phyloP scores from a whole-genome alignment of 2,888 invertebrate genomes.

The Boloria selene region DNA sequence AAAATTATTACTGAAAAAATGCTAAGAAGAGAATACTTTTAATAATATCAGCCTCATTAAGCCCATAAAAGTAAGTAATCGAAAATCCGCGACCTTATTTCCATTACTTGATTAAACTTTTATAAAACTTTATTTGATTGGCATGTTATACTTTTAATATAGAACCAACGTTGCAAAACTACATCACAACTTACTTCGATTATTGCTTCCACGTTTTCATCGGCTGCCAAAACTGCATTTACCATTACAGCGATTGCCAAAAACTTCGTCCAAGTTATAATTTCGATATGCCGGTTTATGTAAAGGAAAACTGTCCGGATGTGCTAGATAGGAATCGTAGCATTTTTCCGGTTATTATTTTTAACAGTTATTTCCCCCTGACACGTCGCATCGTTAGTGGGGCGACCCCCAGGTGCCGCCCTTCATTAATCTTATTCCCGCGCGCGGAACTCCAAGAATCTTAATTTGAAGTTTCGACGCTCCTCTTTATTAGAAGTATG shows the following conservation, averaged over 20 bases:
- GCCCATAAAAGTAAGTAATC: too few species aligned
- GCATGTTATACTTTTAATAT: too few species aligned
- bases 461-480: conserved; percentile 81
- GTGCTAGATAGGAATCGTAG: conserved; percentile 19
- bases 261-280: conserved; percentile 35
- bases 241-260: conserved; percentile 36
- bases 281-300: conserved; percentile 23
- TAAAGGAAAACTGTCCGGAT: conserved; percentile 17
- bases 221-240: conserved; percentile 39
- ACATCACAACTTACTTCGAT: conserved; percentile 29
- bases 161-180: conserved; percentile 4
- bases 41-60: too few species aligned
- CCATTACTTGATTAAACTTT: too few species aligned
- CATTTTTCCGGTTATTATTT: conserved; percentile 64
- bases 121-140: too few species aligned
- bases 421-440: conserved; percentile 79
- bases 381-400: conserved; percentile 65
- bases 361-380: conserved; percentile 63
- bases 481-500: conserved; percentile 80
- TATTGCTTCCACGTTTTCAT: conserved; percentile 36
- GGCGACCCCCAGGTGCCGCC: conserved; percentile 71
- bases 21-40: too few species aligned
- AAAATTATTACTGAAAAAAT: too few species aligned
- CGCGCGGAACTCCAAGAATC: conserved; percentile 77
- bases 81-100: too few species aligned